Conservation (phyloP, 1,140 invertebrate species). For the Elymnias hypermnestra region DNA sequence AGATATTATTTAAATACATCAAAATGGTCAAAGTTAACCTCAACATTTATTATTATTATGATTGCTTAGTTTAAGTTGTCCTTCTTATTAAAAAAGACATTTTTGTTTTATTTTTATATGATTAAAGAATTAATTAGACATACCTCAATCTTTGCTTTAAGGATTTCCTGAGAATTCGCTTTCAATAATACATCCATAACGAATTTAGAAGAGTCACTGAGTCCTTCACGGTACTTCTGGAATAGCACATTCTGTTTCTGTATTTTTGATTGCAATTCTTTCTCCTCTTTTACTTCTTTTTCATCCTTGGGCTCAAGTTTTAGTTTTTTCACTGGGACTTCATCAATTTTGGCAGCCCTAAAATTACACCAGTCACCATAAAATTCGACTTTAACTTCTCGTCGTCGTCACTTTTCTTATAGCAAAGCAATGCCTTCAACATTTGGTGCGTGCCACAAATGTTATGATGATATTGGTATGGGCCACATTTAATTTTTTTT, state of each 20-base stretch:
- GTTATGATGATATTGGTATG: too few species aligned
- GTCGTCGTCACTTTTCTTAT: too few species aligned
- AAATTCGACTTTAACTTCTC: too few species aligned
- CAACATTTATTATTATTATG: too few species aligned
- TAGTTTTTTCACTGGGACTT: constrained; percentile 81
- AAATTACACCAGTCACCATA: constrained; percentile 15
- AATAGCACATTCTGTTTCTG: constrained; percentile 88
- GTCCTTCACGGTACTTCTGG: constrained; percentile 81
- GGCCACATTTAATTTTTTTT: too few species aligned
- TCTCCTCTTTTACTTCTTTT: constrained; percentile 66
- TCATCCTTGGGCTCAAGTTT: constrained; percentile 80
- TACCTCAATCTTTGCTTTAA: constrained; percentile 80
- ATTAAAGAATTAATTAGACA: background rate
- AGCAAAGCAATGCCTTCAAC: too few species aligned
- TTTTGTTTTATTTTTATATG: too few species aligned
- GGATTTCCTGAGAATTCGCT: constrained; percentile 83
- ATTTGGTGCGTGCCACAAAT: too few species aligned
- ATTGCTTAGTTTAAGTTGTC: too few species aligned
- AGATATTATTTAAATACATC: too few species aligned
- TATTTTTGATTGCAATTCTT: constrained; percentile 75
- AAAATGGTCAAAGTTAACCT: too few species aligned
- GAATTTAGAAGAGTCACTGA: constrained; percentile 76
- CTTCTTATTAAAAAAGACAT: too few species aligned
- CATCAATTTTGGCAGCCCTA: constrained; percentile 77
- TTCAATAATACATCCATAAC: constrained; percentile 82